These are phyloP conservation scores for Coracias cyanogaster DNA, from an alignment of 2,797 vertebrate genomes.

Conservation along the genomic window DNA sequence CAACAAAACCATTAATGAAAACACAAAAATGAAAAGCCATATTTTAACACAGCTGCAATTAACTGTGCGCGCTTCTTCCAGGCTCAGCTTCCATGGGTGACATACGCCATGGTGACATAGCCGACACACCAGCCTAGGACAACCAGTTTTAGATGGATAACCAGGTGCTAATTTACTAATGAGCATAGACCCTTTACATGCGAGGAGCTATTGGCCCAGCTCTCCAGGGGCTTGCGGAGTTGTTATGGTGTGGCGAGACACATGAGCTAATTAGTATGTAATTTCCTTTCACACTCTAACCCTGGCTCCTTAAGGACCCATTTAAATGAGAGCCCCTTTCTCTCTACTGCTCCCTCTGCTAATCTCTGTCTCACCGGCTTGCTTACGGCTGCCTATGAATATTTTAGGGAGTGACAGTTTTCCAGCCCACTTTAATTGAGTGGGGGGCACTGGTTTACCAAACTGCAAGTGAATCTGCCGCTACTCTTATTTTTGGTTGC, in stretches of 20 bases:
- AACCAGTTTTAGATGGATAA: constrained; percentile 44
- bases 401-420: constrained; percentile 59
- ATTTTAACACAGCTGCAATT: not conserved
- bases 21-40: not conserved
- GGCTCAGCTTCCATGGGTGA: not conserved
- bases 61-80: not conserved
- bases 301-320: constrained; percentile 56
- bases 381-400: constrained; percentile 57
- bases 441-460: constrained; percentile 7
- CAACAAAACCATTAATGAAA: not conserved
- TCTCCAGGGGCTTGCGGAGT: constrained; percentile 8
- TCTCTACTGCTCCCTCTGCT: constrained; percentile 61
- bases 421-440: constrained; percentile 47
- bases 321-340: constrained; percentile 69
- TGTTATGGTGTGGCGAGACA: constrained; percentile 39
- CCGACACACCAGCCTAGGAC: not conserved
- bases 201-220: constrained; percentile 37
- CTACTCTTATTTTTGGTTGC: constrained; percentile 2
- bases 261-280: constrained; percentile 69
- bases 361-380: constrained; percentile 31
- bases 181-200: constrained; percentile 37
- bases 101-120: not conserved
- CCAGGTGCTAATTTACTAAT: constrained; percentile 63
- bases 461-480: constrained; percentile 16
- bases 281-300: constrained; percentile 63